Evolutionary conservation across 2,797 vertebrate genomes (phyloP).

Genomic region (Falco novaeseelandiae): DNA sequence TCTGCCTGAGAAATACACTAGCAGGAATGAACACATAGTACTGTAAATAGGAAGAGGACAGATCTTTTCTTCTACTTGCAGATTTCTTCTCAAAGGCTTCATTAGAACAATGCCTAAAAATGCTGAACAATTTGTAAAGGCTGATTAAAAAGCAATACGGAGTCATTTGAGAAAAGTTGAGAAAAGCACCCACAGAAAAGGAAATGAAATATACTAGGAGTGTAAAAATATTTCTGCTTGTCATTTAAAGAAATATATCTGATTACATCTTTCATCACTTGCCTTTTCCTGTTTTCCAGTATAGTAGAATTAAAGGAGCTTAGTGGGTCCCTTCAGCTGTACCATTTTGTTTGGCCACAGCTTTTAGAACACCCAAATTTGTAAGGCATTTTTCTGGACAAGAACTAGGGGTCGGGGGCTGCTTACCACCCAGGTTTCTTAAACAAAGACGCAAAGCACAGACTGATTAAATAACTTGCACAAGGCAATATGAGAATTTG

Average conservation of each 20-base stretch:
- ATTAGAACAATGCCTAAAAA: background rate
- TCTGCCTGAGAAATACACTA: background rate
- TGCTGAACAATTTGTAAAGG: background rate
- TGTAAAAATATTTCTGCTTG: background rate
- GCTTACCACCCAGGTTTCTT: background rate
- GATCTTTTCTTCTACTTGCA: background rate
- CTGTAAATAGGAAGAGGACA: background rate
- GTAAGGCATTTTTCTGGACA: background rate
- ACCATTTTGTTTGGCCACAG: background rate
- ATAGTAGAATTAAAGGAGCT: background rate
- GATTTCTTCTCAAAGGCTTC: constrained; percentile 9
- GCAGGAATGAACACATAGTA: background rate
- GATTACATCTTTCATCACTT: background rate
- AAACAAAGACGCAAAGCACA: background rate
- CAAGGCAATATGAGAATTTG: background rate
- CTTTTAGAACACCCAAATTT: background rate
- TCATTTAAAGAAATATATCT: background rate
- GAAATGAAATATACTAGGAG: background rate
- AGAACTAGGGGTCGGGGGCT: fast-evolving
- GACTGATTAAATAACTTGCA: background rate
- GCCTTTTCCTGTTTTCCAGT: background rate
- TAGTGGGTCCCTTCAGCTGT: background rate
- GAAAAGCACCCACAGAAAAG: background rate
- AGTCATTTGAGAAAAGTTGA: background rate
- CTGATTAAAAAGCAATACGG: background rate